Evolutionary conservation across 2,888 invertebrate genomes (phyloP), one percentile per base, ranked within the genome.

Genomic region (Erpobdella octoculata): DNA sequence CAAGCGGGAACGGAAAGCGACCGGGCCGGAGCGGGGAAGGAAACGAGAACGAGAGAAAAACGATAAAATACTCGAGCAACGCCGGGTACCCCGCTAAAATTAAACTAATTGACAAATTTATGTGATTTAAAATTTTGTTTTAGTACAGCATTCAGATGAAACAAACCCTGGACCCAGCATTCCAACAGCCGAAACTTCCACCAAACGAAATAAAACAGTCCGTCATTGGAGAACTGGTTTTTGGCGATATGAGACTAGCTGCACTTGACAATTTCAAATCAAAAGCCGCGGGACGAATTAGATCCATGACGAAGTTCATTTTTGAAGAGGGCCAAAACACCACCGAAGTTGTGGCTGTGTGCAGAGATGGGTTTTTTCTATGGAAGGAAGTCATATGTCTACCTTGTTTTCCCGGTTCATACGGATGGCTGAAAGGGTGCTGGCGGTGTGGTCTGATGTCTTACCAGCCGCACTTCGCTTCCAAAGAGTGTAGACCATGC

Each of bases 141-240:
- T 58, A 69, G 69, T 69, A 69, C 69, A 53, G 18, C 3, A 69
- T 69, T 4, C 35, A 69, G 58, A 69, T 69, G 69, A 28, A 35
- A 4, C 69, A 69, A 33, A 18, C 25, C 25, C 25, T 35, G 18
- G 58, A 53, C n/a, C 31, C 33, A 2, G 18, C 15, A n/a, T 69
- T 58, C 35, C 25, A 58, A 12, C 53, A 31, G 9, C 69, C 69
- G 25, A 69, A 58, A 58, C 58, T 53, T 37, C 15, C 28, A 21
- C 58, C 53, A 1, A 18, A 15, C 53, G 48, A 58, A 25, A 58
- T 69, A 33, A 69, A 35, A 48, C 38, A 33, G n/a, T 33, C 35
- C 33, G 46, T 25, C 36, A 9, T n/a, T 12, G 35, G 18, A 4
- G 33, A 25, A 18, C 15, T 69, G 69, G 15, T 28, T 2, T 33